Percentiles rank a stretch among this genome's conserved stretches.
phyloP scores from a whole-genome alignment of 2,113 vertebrate species.

The Hypomesus transpacificus region DNA sequence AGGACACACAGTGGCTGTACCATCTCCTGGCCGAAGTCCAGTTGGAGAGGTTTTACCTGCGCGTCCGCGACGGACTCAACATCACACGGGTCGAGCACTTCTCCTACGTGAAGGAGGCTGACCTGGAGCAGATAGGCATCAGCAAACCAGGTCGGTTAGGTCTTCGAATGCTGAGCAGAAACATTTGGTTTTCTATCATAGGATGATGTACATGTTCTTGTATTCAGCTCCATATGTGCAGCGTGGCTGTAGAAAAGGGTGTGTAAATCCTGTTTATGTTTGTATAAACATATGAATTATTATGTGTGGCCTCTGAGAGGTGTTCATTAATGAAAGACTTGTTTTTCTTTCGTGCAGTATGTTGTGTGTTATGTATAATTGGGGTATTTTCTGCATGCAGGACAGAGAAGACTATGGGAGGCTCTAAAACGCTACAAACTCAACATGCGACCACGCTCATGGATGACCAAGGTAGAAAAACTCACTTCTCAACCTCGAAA shows the following conservation, averaged over 20 bases:
- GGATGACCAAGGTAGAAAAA: constrained; percentile 72
- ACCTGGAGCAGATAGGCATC: constrained; percentile 84
- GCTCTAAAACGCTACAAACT: constrained; percentile 74
- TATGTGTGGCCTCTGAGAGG: background rate
- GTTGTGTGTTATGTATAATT: background rate
- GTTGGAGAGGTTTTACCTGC: constrained; percentile 81
- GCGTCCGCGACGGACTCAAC: constrained; percentile 81
- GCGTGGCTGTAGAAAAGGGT: too few relatives aligned
- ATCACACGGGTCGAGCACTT: constrained; percentile 83
- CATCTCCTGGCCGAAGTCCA: constrained; percentile 79
- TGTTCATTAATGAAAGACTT: background rate
- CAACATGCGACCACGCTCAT: constrained; percentile 57
- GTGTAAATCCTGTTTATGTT: too few relatives aligned
- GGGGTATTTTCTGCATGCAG: constrained; percentile 49
- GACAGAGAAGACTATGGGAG: constrained; percentile 81
- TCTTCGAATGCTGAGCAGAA: background rate
- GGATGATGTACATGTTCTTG: too few relatives aligned
- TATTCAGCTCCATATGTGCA: too few relatives aligned
- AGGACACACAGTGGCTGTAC: constrained; percentile 78
- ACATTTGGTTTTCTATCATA: background rate
- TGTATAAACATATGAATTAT: too few relatives aligned
- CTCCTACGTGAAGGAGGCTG: constrained; percentile 78
- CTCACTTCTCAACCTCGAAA: background rate
- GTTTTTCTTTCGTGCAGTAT: background rate
- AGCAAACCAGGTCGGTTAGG: constrained; percentile 78